Percentiles rank a stretch among this genome's conserved stretches.
Evolutionary conservation across 2,113 vertebrate genomes (phyloP).

Genomic region (Paedocypris sp.): DNA sequence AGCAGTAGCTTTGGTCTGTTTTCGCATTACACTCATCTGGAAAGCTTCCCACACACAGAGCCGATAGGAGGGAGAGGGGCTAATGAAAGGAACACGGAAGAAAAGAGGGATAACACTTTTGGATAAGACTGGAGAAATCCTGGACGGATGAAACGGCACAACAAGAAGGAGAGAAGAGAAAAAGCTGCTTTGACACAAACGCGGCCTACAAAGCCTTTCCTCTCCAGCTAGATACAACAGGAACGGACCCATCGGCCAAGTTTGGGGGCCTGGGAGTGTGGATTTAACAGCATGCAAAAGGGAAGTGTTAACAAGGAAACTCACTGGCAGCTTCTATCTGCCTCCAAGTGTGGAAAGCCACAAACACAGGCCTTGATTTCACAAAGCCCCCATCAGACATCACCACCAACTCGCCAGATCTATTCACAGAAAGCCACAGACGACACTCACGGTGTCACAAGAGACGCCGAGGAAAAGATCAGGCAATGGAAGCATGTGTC

Average conservation of each 20-base stretch:
- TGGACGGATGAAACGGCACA: slow-evolving; percentile 5
- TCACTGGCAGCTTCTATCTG: slow-evolving; percentile 24
- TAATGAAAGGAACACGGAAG: neutral
- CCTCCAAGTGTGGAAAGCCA: slow-evolving; percentile 34
- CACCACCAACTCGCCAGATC: slow-evolving; percentile 5
- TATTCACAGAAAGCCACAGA: slow-evolving; percentile 1
- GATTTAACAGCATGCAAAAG: slow-evolving; percentile 43
- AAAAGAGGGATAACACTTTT: neutral
- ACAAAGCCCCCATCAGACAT: slow-evolving; percentile 21
- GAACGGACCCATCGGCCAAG: slow-evolving; percentile 33
- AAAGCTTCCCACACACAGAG: slow-evolving; percentile 29
- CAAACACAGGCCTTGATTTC: slow-evolving; percentile 36
- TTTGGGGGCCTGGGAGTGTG: slow-evolving; percentile 7
- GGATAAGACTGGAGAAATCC: slow-evolving; percentile 7
- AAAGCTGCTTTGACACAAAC: slow-evolving; percentile 29
- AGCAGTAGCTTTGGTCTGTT: slow-evolving; percentile 14
- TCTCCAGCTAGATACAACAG: slow-evolving; percentile 21
- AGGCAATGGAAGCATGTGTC: neutral
- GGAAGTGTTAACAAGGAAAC: slow-evolving; percentile 49
- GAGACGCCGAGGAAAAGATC: slow-evolving; percentile 10
- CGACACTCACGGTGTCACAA: slow-evolving; percentile 20
- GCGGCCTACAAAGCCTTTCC: slow-evolving; percentile 26
- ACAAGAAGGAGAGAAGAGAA: neutral
- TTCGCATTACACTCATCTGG: slow-evolving; percentile 32
- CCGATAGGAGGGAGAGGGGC: neutral